These are phyloP conservation scores for Peromyscus polionotus DNA, from an alignment of 2,113 vertebrate species.

Conservation along the genomic window DNA sequence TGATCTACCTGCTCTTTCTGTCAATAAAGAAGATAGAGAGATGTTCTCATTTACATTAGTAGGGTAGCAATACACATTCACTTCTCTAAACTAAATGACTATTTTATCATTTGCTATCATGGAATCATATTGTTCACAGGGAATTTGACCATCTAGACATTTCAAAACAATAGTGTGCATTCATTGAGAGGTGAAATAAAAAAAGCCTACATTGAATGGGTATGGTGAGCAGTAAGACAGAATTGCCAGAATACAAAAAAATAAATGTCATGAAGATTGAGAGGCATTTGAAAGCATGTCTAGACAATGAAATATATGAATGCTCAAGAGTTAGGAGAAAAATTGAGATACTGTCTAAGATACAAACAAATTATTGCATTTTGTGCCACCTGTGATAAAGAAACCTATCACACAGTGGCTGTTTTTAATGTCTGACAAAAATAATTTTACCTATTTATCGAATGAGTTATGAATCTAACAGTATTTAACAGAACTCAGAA, in stretches of 20 bases:
- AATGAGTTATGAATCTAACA: background rate
- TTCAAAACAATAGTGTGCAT: background rate
- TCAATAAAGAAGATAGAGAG: background rate
- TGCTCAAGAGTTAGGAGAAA: background rate
- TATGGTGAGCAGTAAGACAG: background rate
- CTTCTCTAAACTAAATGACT: background rate
- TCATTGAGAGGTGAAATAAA: background rate
- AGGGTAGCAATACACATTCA: background rate
- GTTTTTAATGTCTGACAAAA: background rate
- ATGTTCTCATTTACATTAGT: background rate
- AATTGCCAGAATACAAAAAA: background rate
- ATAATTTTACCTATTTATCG: background rate
- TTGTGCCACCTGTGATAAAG: background rate
- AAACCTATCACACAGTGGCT: background rate
- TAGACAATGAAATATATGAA: background rate
- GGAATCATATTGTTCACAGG: background rate
- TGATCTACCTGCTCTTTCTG: background rate
- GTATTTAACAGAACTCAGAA: background rate
- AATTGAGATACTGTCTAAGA: background rate
- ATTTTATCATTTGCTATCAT: background rate
- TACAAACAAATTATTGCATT: background rate
- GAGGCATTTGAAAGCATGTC: background rate
- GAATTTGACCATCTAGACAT: constrained; percentile 2
- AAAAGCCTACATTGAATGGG: background rate
- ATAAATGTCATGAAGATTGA: background rate